Evolutionary conservation across 1,140 invertebrate species (phyloP).

Genomic region (Proctacanthus coquilletti): DNA sequence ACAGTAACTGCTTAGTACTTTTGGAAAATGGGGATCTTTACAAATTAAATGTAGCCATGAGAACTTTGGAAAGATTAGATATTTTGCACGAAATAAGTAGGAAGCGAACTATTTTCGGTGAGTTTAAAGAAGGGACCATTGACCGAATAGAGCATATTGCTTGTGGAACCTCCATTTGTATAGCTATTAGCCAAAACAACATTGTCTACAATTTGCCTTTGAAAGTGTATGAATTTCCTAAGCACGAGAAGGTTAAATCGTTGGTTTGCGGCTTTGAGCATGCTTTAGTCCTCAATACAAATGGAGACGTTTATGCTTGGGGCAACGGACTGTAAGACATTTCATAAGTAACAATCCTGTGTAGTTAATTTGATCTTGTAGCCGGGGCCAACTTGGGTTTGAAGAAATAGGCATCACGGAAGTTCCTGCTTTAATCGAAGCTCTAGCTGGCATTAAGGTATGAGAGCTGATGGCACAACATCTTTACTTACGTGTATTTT

Average conservation of each 20-base stretch:
- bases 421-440: slow-evolving; percentile 46
- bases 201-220: slow-evolving; percentile 41
- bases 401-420: slow-evolving; percentile 45
- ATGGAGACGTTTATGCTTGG: slow-evolving; percentile 61
- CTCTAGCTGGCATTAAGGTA: slow-evolving; percentile 52
- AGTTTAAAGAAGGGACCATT: slow-evolving; percentile 5
- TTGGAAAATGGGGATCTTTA: slow-evolving; percentile 16
- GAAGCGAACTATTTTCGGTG: slow-evolving; percentile 18
- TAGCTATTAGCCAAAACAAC: slow-evolving; percentile 35
- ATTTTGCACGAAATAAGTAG: slow-evolving; percentile 11
- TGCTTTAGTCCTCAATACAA: slow-evolving; percentile 49
- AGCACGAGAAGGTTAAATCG: slow-evolving; percentile 39
- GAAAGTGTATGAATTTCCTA: slow-evolving; percentile 36
- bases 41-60: slow-evolving; percentile 12
- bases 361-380: slow-evolving; percentile 22
- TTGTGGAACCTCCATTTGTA: slow-evolving; percentile 28
- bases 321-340: slow-evolving; percentile 58
- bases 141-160: slow-evolving; percentile 21
- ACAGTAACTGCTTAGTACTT: slow-evolving; percentile 17
- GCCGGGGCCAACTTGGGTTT: slow-evolving; percentile 72
- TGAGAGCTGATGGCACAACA: neutral
- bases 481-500: slow-evolving; percentile 1
- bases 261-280: slow-evolving; percentile 67
- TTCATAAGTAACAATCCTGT: slow-evolving; percentile 1
- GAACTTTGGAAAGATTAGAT: slow-evolving; percentile 7